Percentiles rank a stretch among this genome's conserved stretches.
Conservation (phyloP, 2,888 invertebrate species). For the Ichneumoninae sp. region DNA sequence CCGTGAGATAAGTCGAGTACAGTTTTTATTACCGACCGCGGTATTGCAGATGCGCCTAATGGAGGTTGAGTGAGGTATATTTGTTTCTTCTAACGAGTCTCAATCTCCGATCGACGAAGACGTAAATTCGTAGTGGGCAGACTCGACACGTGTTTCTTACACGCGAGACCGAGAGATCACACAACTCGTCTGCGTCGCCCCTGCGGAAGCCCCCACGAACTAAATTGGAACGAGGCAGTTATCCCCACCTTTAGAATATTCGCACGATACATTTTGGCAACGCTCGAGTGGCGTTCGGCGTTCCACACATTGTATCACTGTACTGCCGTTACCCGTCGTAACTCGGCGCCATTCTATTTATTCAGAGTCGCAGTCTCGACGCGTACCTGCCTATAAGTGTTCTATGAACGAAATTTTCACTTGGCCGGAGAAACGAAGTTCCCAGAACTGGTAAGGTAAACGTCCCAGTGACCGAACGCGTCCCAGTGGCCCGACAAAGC, state of each 20-base stretch:
- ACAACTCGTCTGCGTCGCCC: background rate
- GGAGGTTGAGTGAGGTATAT: too few relatives aligned
- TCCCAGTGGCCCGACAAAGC: too few relatives aligned
- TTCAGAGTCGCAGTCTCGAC: background rate
- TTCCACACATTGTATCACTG: background rate
- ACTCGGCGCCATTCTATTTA: slow-evolving; percentile 36
- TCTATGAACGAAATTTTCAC: slow-evolving; percentile 21
- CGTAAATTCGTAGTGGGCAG: background rate
- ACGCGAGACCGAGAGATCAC: slow-evolving; percentile 19
- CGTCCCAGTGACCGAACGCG: too few relatives aligned
- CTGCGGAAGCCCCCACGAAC: slow-evolving; percentile 15
- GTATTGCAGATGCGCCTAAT: too few relatives aligned
- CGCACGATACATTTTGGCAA: slow-evolving; percentile 28
- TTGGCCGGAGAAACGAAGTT: slow-evolving; percentile 6
- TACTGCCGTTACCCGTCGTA: slow-evolving; percentile 3
- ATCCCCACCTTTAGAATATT: slow-evolving; percentile 24
- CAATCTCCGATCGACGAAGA: background rate
- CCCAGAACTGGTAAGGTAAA: background rate
- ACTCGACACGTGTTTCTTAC: slow-evolving; percentile 30
- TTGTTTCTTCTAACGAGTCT: background rate
- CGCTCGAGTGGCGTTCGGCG: background rate
- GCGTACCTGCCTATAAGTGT: background rate
- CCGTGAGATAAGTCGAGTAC: too few relatives aligned
- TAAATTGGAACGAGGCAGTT: slow-evolving; percentile 50
- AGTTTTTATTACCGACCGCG: too few relatives aligned